Evolutionary conservation across 2,797 vertebrate species (phyloP).

Genomic region (Oryzias dopingdopingensis): DNA sequence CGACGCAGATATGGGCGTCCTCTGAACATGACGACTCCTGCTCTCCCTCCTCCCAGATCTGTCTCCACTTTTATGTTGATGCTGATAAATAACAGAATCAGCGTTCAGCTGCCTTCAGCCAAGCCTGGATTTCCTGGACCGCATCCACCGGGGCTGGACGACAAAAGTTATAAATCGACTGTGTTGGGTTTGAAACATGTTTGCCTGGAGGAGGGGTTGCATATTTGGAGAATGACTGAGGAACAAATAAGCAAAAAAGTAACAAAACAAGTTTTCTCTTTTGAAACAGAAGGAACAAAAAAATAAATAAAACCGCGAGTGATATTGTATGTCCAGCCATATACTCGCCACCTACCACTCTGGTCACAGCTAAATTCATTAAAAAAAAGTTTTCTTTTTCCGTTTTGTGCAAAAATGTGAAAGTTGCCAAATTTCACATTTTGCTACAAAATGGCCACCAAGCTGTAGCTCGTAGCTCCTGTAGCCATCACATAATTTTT

Average conservation of each 20-base stretch:
- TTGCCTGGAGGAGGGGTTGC: conserved; percentile 30
- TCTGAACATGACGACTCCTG: conserved; percentile 42
- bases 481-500: no score
- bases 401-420: no score
- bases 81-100: conserved; percentile 63
- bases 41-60: conserved; percentile 28
- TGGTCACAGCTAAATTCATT: no score
- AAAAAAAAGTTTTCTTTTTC: no score
- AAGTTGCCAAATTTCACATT: no score
- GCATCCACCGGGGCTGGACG: conserved; percentile 45
- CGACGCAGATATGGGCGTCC: conserved; percentile 47
- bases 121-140: conserved; percentile 51
- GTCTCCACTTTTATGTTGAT: conserved; percentile 52
- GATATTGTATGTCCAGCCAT: no score
- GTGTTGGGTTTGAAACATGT: conserved; percentile 54
- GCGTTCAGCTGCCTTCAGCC: conserved; percentile 28
- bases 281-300: no score
- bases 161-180: conserved; percentile 57
- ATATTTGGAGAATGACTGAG: conserved; percentile 24
- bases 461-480: no score
- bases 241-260: neutral
- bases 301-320: no score
- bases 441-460: no score
- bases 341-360: no score
- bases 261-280: no score